Conservation (phyloP, 2,888 invertebrate genomes). For the Mylabris sibirica region DNA sequence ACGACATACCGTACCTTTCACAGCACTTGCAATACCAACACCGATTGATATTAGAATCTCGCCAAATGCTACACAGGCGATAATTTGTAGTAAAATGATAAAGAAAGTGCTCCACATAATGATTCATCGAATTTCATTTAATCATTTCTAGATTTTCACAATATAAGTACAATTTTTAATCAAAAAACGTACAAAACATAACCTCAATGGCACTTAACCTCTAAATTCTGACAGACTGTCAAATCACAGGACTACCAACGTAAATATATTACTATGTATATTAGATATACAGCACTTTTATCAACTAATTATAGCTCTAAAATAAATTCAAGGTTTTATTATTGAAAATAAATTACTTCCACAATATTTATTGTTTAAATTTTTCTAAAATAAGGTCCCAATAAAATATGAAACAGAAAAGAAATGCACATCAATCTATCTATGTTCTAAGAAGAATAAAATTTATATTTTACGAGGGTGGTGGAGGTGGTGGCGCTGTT, state of each 20-base stretch:
- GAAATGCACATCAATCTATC: constrained; percentile 9
- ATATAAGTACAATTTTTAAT: neutral
- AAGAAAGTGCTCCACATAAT: neutral
- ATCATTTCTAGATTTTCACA: neutral
- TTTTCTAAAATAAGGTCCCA: neutral
- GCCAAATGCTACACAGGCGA: neutral
- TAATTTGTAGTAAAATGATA: neutral
- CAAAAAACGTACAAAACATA: neutral
- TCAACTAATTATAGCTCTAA: no score
- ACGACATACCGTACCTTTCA: constrained; percentile 9
- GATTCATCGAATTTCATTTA: neutral
- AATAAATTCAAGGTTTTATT: no score
- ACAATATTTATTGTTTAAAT: neutral
- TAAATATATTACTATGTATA: no score
- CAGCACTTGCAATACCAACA: constrained; percentile 20
- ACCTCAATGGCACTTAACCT: neutral
- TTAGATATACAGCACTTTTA: no score
- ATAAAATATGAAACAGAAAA: neutral
- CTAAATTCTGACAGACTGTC: neutral
- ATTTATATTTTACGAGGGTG: constrained; percentile 50
- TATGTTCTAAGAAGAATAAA: neutral
- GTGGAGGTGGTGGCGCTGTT: constrained; percentile 76
- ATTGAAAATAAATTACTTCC: neutral
- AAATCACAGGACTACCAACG: no score
- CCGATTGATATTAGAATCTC: constrained; percentile 20